Conservation (phyloP, 2,797 vertebrate species). For the Rallus crepitans region DNA sequence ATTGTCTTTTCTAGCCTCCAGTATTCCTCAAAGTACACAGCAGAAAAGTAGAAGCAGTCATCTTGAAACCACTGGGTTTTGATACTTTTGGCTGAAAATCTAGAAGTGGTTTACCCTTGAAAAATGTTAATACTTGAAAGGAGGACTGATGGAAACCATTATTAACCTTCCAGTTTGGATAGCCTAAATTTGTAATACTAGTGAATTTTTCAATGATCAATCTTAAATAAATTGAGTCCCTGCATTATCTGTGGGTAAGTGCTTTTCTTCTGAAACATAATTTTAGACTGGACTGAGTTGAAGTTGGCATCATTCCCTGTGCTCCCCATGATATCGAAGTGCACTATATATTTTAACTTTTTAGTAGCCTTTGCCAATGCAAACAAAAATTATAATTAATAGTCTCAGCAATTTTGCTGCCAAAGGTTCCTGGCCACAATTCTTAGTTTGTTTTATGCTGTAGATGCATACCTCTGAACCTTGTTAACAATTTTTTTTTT, state of each 20-base stretch:
- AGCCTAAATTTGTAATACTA: background rate
- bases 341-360: conserved; percentile 56
- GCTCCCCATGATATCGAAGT: conserved; percentile 38
- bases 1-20: background rate
- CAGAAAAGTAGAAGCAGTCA: background rate
- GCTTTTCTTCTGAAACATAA: conserved; percentile 35
- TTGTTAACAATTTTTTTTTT: conserved; percentile 1
- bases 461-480: conserved; percentile 6
- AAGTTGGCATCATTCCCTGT: conserved; percentile 20
- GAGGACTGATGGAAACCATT: conserved; percentile 9
- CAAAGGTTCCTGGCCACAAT: conserved; percentile 15
- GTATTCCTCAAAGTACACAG: background rate
- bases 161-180: background rate
- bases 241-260: conserved; percentile 13
- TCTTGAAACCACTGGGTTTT: background rate
- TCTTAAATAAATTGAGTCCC: background rate
- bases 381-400: conserved; percentile 67
- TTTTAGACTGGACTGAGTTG: conserved; percentile 28
- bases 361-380: conserved; percentile 41
- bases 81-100: conserved; percentile 35
- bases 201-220: conserved; percentile 10
- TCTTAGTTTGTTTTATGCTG: conserved; percentile 37
- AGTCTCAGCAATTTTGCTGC: conserved; percentile 46
- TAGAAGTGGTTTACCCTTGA: conserved; percentile 28
- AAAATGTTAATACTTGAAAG: conserved; percentile 44